A percentile compares a stretch with the other conserved stretches of the same genome.
Evolutionary conservation across 2,888 invertebrate genomes (phyloP).

Genomic region (Muschampia staudingeri): DNA sequence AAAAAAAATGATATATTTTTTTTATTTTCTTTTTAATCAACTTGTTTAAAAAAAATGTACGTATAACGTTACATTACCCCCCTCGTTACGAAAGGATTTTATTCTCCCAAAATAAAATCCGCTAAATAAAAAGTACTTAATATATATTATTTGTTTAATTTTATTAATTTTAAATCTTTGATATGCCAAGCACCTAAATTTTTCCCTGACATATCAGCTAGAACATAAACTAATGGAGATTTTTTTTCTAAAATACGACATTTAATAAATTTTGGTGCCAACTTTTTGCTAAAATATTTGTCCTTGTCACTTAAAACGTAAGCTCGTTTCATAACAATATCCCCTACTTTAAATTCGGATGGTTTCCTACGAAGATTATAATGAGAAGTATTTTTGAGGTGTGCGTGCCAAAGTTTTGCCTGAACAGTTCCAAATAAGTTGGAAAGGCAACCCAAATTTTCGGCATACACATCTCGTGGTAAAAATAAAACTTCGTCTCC

Average conservation of each 20-base stretch:
- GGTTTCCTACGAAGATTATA: not conserved
- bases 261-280: slow-evolving; percentile 22
- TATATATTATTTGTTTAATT: too few relatives aligned
- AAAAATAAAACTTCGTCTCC: not conserved
- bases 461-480: not conserved
- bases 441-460: slow-evolving; percentile 25
- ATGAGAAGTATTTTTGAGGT: not conserved
- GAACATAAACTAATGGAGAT: slow-evolving; percentile 12
- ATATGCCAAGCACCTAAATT: too few relatives aligned
- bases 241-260: slow-evolving; percentile 11
- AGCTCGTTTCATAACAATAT: not conserved
- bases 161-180: too few relatives aligned
- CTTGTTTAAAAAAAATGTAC: too few relatives aligned
- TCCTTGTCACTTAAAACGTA: slow-evolving; percentile 23
- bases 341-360: too few relatives aligned
- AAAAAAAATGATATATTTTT: too few relatives aligned
- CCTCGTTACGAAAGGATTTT: too few relatives aligned
- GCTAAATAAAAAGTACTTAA: too few relatives aligned
- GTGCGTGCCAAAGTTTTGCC: not conserved
- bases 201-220: not conserved
- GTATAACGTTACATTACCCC: too few relatives aligned
- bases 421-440: not conserved
- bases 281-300: slow-evolving; percentile 18
- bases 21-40: too few relatives aligned
- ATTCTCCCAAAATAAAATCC: too few relatives aligned